phyloP scores from a whole-genome alignment of 2,797 vertebrate genomes.

The Artibeus jamaicensis region DNA sequence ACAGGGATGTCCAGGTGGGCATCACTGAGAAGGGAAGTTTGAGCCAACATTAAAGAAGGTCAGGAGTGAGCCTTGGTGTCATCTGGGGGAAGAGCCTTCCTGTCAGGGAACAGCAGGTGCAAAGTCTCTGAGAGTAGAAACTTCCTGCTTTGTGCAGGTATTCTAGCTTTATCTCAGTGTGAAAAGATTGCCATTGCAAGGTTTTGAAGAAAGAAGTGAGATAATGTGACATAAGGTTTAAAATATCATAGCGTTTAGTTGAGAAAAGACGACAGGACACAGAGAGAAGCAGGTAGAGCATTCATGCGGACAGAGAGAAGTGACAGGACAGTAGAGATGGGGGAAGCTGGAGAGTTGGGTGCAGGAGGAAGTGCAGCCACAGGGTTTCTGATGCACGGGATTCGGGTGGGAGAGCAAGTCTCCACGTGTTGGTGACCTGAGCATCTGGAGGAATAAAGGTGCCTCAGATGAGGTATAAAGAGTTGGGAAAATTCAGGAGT shows the following conservation, averaged over 20 bases:
- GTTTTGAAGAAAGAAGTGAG: not conserved
- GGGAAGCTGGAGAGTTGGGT: not conserved
- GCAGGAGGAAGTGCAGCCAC: rapidly evolving
- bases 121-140: not conserved
- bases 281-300: not conserved
- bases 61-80: not conserved
- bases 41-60: not conserved
- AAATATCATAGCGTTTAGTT: not conserved
- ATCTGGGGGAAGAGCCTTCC: not conserved
- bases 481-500: not conserved
- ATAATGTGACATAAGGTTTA: not conserved
- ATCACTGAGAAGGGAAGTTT: not conserved
- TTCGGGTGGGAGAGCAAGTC: not conserved
- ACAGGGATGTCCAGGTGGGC: not conserved
- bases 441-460: not conserved
- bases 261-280: not conserved
- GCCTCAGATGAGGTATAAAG: not conserved
- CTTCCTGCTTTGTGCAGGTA: too few species aligned
- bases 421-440: not conserved
- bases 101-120: not conserved
- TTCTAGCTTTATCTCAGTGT: too few species aligned
- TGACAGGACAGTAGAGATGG: not conserved
- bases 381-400: not conserved
- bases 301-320: not conserved
- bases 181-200: not conserved